Evolutionary conservation across 2,797 vertebrate genomes (phyloP).

Genomic region (Sciurus vulgaris): DNA sequence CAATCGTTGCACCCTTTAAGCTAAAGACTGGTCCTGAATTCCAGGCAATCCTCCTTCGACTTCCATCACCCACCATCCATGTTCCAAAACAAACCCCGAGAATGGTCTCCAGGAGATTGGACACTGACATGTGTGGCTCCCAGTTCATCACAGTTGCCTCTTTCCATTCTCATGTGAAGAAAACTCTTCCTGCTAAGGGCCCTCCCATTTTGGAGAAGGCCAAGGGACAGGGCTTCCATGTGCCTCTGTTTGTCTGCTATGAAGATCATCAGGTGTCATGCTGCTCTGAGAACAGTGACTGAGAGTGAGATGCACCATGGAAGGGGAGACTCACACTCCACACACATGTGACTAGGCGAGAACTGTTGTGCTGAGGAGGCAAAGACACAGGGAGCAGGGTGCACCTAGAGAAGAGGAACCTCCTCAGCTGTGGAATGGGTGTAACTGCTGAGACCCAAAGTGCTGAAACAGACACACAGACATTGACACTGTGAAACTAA

Average conservation of each 20-base stretch:
- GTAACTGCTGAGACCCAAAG: too few species aligned
- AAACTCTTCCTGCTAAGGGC: rapidly evolving
- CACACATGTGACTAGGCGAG: too few species aligned
- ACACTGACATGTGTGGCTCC: too few species aligned
- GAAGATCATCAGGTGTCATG: not conserved
- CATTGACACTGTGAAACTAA: too few species aligned
- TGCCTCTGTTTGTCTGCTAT: not conserved
- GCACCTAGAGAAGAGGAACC: too few species aligned
- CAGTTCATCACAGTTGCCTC: not conserved
- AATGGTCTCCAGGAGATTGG: too few species aligned
- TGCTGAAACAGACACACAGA: too few species aligned
- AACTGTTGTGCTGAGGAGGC: too few species aligned
- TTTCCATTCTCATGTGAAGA: not conserved
- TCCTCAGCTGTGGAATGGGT: too few species aligned
- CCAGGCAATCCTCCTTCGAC: not conserved
- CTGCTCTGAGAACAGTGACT: not conserved
- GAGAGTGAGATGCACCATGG: too few species aligned
- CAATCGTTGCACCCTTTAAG: rapidly evolving
- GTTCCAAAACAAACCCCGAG: not conserved
- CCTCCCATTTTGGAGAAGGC: rapidly evolving
- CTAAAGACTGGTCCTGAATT: not conserved
- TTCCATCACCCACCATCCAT: not conserved
- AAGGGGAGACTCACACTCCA: too few species aligned
- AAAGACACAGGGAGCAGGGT: too few species aligned
- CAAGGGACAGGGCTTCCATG: rapidly evolving